phyloP scores from a whole-genome alignment of 2,113 vertebrate species.

The Dasypus novemcinctus region DNA sequence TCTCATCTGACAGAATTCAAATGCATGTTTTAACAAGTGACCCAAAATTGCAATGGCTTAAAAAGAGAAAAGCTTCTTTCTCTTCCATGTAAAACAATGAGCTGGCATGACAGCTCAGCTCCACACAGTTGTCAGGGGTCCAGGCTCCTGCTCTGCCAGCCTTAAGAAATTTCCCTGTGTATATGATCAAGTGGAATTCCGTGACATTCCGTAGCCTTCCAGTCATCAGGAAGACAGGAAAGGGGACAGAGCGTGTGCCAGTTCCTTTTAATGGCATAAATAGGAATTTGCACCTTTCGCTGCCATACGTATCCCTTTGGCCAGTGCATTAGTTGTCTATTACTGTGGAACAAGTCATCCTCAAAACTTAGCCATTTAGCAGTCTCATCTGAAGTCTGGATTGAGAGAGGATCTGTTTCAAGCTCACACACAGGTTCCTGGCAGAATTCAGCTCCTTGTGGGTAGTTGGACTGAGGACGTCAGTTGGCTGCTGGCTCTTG shows the following conservation, averaged over 20 bases:
- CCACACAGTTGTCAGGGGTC: no score
- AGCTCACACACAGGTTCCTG: neutral
- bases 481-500: neutral
- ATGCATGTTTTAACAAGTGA: neutral
- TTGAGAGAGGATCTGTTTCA: neutral
- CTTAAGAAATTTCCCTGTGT: neutral
- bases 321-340: no score
- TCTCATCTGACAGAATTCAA: neutral
- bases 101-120: neutral
- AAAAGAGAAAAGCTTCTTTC: neutral
- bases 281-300: neutral
- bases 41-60: neutral
- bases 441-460: neutral
- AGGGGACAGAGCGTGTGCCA: rapidly evolving
- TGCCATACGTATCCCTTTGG: neutral
- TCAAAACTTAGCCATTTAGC: neutral
- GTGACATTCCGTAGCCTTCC: neutral
- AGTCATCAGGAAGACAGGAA: neutral
- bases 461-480: no score
- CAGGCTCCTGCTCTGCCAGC: neutral
- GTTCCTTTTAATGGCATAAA: neutral
- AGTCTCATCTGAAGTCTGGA: neutral
- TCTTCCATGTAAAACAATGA: neutral
- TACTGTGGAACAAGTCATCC: no score
- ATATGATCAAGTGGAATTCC: no score